Conservation (phyloP, 2,113 vertebrate genomes). For the Misgurnus mizolepis region DNA sequence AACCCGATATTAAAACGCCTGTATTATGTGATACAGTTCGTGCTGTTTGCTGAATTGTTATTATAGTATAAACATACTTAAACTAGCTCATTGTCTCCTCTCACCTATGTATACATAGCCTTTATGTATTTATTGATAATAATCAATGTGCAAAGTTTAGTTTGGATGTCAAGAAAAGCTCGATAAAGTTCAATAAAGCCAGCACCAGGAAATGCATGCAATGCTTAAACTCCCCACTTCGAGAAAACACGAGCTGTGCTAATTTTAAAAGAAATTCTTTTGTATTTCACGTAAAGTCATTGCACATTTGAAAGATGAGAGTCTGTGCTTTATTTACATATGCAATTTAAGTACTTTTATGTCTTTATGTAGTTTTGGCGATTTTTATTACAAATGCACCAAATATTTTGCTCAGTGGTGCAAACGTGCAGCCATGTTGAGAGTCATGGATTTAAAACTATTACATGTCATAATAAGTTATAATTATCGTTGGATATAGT, state of each 20-base stretch:
- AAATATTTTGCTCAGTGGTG: background rate
- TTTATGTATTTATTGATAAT: background rate
- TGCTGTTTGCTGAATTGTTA: slow-evolving; percentile 43
- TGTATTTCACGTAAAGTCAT: slow-evolving; percentile 15
- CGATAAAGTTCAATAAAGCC: background rate
- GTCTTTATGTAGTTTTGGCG: slow-evolving; percentile 74
- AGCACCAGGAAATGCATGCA: slow-evolving; percentile 21
- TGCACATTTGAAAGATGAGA: slow-evolving; percentile 48
- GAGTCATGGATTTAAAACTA: background rate
- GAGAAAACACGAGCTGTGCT: background rate
- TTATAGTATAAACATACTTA: background rate
- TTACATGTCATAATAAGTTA: slow-evolving; percentile 38
- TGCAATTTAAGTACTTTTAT: slow-evolving; percentile 58
- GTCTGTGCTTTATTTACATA: slow-evolving; percentile 76
- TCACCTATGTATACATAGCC: background rate
- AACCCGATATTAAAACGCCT: background rate
- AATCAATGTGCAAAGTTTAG: slow-evolving; percentile 1
- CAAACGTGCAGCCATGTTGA: slow-evolving; percentile 3
- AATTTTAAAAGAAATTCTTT: background rate
- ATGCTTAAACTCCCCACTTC: background rate
- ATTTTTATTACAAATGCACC: slow-evolving; percentile 70
- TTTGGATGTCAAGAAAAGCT: background rate
- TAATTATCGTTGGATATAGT: slow-evolving; percentile 78
- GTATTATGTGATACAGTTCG: slow-evolving; percentile 21
- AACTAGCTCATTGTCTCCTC: too few relatives aligned